Base-by-base conservation (phyloP, 2,113 vertebrate species). In the Nycticebus coucang region DNA sequence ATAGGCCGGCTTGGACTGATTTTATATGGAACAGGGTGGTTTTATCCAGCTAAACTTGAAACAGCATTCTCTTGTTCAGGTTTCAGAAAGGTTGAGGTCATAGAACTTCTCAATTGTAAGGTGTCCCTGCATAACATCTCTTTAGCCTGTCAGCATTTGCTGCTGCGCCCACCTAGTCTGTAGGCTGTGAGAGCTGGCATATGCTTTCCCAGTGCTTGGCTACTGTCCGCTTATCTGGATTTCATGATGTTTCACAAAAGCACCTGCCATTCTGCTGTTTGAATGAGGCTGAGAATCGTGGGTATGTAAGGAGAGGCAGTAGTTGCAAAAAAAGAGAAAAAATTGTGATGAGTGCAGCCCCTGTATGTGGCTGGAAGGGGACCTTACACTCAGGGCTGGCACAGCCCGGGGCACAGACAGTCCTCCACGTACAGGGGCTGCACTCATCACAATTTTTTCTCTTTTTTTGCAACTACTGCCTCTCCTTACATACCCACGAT, bases 331-430 rank as follows among this genome's bases (percentile, higher is more conserved):
- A 37, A 50, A 50, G 45, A 50, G 8, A 28, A 28, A 71, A 18
- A 66, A 11, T 8, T 7, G 18, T 50, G 11, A 13, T 28, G 53
- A 53, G 4, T 1, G 66, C 64, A 53, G 60, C 12, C 28, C 13
- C 11, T 1, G 18, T 24, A 4, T n/a, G 12, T 5, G 7, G 26
- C 50, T 1, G 9, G 19, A 33, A 9, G 21, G 26, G 30, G 4
- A 18, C 55, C 14, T 2, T 28, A 0, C 4, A 1, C 3, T 30
- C 3, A 69, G 37, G 19, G 13, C 7, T 5, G 0, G 22, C 53
- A 7, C 6, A 2, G 82, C 4, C 1, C 22, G 33, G 0, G 57
- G 64, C 55, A n/a, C 74, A 33, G 28, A 11, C 18, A 28, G 62
- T 41, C 60, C 78, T 15, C 19, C 3, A 2, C 22, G 28, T 4